Evolutionary conservation across 2,888 invertebrate species (phyloP).

Genomic region (Steromphala cineraria): DNA sequence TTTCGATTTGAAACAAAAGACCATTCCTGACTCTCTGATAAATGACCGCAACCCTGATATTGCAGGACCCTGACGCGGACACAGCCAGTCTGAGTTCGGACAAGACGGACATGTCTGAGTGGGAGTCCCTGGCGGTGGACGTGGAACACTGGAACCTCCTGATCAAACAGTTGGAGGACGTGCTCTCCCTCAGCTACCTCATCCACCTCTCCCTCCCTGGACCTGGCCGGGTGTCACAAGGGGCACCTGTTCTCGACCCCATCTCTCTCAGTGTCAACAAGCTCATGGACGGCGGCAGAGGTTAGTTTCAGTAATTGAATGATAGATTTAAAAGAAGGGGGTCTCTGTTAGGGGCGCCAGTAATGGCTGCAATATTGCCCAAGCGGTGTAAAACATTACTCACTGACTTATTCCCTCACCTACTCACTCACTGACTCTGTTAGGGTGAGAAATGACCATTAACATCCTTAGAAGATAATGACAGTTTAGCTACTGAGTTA

Average conservation of each 20-base stretch:
- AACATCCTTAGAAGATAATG: no score
- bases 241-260: conserved; percentile 35
- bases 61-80: conserved; percentile 68
- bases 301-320: conserved; percentile 44
- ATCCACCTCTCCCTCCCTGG: conserved; percentile 50
- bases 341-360: no score
- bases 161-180: conserved; percentile 91
- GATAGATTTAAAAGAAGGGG: no score
- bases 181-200: conserved; percentile 80
- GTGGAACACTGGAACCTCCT: conserved; percentile 90
- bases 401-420: no score
- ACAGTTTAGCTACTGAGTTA: no score
- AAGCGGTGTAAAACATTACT: no score
- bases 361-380: no score
- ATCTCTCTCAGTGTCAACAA: conserved; percentile 69
- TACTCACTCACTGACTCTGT: no score
- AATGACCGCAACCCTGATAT: background rate
- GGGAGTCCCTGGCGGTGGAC: conserved; percentile 90
- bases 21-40: no score
- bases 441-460: no score
- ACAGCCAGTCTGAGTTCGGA: conserved; percentile 52
- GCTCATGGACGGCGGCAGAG: conserved; percentile 75
- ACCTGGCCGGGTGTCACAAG: conserved; percentile 23
- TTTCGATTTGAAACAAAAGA: no score
- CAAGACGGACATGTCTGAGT: conserved; percentile 76